These are phyloP conservation scores for Microtus montanus DNA, from an alignment of 2,113 vertebrate species.

Conservation along the genomic window DNA sequence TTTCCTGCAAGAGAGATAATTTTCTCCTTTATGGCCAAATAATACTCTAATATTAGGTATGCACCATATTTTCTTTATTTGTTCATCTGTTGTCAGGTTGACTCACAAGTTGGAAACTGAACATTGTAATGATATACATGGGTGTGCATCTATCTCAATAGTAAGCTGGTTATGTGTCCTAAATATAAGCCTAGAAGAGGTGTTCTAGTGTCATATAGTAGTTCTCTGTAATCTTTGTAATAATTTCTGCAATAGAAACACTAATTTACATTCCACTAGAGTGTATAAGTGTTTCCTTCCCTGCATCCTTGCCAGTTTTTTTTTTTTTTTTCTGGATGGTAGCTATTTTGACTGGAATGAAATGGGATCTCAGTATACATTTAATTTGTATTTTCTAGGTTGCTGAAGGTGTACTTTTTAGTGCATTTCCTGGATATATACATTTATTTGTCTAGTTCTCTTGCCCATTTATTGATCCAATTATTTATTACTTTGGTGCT, in stretches of 20 bases:
- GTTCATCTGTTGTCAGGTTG: background rate
- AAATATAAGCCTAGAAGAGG: background rate
- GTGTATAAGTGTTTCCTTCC: background rate
- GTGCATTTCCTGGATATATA: background rate
- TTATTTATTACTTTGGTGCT: background rate
- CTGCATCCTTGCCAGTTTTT: background rate
- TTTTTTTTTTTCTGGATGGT: no score
- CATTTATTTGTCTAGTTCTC: background rate
- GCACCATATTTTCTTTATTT: background rate
- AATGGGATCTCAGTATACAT: background rate
- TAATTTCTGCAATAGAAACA: background rate
- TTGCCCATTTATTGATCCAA: background rate
- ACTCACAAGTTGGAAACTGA: background rate
- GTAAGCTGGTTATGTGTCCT: background rate
- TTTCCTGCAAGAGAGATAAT: background rate
- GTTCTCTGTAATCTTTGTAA: background rate
- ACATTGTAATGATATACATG: no score
- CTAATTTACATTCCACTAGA: background rate
- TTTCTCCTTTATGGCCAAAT: background rate
- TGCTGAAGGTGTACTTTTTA: background rate
- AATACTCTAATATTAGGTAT: background rate
- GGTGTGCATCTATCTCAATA: background rate
- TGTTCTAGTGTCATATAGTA: background rate
- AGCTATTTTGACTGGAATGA: background rate
- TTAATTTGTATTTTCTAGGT: background rate